Percentiles rank a stretch among this genome's conserved stretches.
phyloP scores from a whole-genome alignment of 2,113 vertebrate genomes.

The Numenius arquata region DNA sequence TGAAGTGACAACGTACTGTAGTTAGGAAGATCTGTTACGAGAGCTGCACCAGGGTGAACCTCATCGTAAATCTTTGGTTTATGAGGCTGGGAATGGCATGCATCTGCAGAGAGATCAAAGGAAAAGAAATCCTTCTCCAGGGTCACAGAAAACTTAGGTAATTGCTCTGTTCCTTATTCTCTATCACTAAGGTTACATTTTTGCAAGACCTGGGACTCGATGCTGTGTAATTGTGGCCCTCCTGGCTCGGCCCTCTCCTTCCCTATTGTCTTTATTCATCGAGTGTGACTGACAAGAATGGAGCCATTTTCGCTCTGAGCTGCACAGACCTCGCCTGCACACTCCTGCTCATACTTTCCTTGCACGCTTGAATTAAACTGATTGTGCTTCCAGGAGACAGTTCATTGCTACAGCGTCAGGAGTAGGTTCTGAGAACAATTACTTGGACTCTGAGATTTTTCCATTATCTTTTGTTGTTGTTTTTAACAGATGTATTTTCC shows the following conservation, averaged over 20 bases:
- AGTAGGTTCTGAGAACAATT: background rate
- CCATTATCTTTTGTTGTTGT: background rate
- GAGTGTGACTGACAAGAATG: slow-evolving; percentile 8
- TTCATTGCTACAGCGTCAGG: background rate
- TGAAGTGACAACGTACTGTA: background rate
- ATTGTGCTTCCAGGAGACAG: slow-evolving; percentile 5
- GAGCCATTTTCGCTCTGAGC: background rate
- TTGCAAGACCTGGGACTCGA: background rate
- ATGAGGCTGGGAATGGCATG: background rate
- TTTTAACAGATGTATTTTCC: background rate
- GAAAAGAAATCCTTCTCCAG: background rate
- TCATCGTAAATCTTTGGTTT: background rate
- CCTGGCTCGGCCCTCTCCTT: background rate
- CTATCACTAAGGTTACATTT: background rate
- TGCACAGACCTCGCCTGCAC: background rate
- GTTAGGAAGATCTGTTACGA: background rate
- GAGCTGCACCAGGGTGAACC: background rate
- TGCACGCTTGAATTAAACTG: background rate
- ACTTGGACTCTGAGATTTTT: background rate
- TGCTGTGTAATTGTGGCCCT: background rate
- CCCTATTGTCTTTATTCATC: slow-evolving; percentile 12
- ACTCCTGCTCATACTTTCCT: background rate
- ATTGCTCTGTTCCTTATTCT: slow-evolving; percentile 13
- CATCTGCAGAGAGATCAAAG: slow-evolving; percentile 40
- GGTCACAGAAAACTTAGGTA: slow-evolving; percentile 1